phyloP scores from a whole-genome alignment of 2,888 invertebrate species.

The Orthonevra nobilis region DNA sequence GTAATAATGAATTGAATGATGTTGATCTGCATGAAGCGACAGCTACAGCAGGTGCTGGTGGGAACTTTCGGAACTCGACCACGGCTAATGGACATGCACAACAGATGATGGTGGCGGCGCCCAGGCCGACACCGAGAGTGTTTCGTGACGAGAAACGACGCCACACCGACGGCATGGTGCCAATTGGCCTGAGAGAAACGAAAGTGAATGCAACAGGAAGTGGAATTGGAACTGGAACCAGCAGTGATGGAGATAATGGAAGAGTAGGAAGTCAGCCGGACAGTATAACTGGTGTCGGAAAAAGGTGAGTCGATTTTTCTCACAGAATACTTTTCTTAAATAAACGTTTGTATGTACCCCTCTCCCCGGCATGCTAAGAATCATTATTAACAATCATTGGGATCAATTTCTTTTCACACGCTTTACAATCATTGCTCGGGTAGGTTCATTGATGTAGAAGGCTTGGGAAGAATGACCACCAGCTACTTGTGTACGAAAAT shows the following conservation, averaged over 20 bases:
- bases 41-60: slow-evolving; percentile 39
- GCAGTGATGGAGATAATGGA: slow-evolving; percentile 66
- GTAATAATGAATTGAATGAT: slow-evolving; percentile 63
- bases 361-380: slow-evolving; percentile 12
- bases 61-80: slow-evolving; percentile 56
- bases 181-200: slow-evolving; percentile 28
- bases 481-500: too few relatives aligned
- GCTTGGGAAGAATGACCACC: too few relatives aligned
- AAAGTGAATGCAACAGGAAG: slow-evolving; percentile 42
- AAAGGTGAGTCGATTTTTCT: slow-evolving; percentile 44
- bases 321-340: not conserved
- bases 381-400: slow-evolving; percentile 26
- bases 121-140: slow-evolving; percentile 61
- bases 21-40: slow-evolving; percentile 38
- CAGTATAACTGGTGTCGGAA: slow-evolving; percentile 66
- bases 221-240: slow-evolving; percentile 51
- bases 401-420: not conserved
- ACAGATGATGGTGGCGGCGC: slow-evolving; percentile 41
- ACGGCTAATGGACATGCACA: slow-evolving; percentile 66
- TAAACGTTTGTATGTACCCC: not conserved
- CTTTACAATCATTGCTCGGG: too few relatives aligned
- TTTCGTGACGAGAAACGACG: slow-evolving; percentile 72
- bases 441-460: too few relatives aligned
- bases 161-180: slow-evolving; percentile 71
- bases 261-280: slow-evolving; percentile 64